These are phyloP conservation scores for Saccostrea glomerata DNA, from an alignment of 1,140 invertebrate genomes.

Conservation along the genomic window DNA sequence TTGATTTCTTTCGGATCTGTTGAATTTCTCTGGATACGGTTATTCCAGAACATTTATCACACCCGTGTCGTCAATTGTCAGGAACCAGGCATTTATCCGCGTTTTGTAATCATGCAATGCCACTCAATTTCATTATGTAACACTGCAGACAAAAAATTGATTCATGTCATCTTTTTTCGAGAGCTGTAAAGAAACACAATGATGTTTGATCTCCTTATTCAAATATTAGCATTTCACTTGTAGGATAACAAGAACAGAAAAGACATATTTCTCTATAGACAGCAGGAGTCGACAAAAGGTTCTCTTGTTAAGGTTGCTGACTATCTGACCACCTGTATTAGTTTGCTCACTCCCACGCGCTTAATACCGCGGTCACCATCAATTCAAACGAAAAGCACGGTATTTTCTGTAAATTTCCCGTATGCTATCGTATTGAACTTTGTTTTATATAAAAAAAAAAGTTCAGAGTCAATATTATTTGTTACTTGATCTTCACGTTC, in stretches of 20 bases:
- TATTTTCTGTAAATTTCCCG: not conserved
- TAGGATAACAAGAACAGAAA: not conserved
- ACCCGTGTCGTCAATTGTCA: not conserved
- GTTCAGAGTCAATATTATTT: no score
- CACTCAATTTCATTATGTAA: not conserved
- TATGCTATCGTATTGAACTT: not conserved
- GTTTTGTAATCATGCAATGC: not conserved
- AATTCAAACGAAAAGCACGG: not conserved
- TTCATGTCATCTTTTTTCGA: not conserved
- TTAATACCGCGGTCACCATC: not conserved
- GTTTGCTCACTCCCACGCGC: not conserved
- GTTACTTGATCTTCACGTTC: no score
- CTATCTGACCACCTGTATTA: constrained; percentile 11
- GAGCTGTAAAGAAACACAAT: not conserved
- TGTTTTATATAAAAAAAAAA: no score
- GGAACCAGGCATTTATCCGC: not conserved
- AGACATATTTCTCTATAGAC: constrained; percentile 21
- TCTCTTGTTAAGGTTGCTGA: not conserved
- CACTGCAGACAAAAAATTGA: constrained; percentile 11
- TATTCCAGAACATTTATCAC: not conserved
- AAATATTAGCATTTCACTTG: constrained; percentile 30
- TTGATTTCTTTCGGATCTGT: not conserved
- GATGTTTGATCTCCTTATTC: constrained; percentile 26
- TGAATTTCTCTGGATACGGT: not conserved
- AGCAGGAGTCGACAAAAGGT: not conserved